phyloP scores from a whole-genome alignment of 2,888 invertebrate species.

The Teleiodes luculella region DNA sequence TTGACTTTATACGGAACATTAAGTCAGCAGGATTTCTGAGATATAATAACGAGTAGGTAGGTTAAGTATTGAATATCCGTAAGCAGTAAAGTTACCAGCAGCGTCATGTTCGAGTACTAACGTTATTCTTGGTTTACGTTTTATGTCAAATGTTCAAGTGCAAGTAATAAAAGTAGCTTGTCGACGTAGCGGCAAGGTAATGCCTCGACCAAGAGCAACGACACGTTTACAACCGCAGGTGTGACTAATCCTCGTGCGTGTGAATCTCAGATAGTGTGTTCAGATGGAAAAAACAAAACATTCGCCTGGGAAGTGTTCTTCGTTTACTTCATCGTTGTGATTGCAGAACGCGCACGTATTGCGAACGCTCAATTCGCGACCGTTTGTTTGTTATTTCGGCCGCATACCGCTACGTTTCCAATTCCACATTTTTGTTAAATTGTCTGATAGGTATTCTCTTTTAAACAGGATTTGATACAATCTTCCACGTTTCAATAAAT shows the following conservation, averaged over 20 bases:
- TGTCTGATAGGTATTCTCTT: background rate
- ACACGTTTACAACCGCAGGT: constrained; percentile 44
- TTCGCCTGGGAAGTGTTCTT: background rate
- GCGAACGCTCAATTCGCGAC: constrained; percentile 41
- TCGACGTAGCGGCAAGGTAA: constrained; percentile 26
- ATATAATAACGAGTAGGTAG: too few species aligned
- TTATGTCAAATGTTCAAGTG: constrained; percentile 35
- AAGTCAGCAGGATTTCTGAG: too few species aligned
- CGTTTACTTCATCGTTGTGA: background rate
- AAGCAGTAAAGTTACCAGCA: constrained; percentile 37
- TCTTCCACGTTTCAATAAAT: too few species aligned
- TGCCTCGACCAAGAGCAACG: constrained; percentile 35
- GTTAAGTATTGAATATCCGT: constrained; percentile 23
- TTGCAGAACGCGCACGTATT: constrained; percentile 23
- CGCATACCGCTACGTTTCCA: constrained; percentile 16
- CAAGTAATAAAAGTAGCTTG: constrained; percentile 36
- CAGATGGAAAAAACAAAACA: background rate
- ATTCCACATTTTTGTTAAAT: background rate
- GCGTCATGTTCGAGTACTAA: constrained; percentile 28
- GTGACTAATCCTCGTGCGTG: constrained; percentile 46
- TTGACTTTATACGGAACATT: background rate
- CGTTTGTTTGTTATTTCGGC: constrained; percentile 34
- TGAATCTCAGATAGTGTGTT: constrained; percentile 15
- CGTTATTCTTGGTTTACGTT: constrained; percentile 27
- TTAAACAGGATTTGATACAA: background rate